Evolutionary conservation across 2,113 vertebrate genomes (phyloP), one percentile per base, ranked within the genome.

Genomic region (Triplophysa dalaica): DNA sequence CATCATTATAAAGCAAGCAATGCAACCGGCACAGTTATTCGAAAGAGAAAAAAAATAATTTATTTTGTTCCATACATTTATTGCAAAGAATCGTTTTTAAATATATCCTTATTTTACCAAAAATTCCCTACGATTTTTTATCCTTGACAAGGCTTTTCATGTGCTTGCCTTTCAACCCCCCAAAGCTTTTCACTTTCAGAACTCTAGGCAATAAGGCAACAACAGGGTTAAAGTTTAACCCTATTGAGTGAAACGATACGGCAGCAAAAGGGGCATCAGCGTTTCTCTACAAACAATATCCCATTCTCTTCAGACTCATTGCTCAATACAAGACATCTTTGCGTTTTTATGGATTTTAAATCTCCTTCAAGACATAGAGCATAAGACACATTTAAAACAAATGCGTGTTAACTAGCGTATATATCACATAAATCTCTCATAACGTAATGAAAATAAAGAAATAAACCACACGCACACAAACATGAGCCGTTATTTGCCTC

Each of bases 151-250:
- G 41, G 17, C 16, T 73, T 48, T 12, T 77, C 24, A 50, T 24
- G n/a, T 62, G 56, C 14, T 58, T 17, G 58, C 24, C 38, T 38
- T 7, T 21, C 70, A 54, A 50, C 0, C 52, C 70, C 67, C 77
- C 76, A 10, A 52, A 45, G 33, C 78, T 77, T 90, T 87, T 89
- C 87, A 89, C 85, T 91, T 91, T 85, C 69, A 72, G 83, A 88
- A 81, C 76, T 81, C 62, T 65, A 68, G 84, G 83, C 88, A 88
- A 86, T 84, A 89, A 90, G 88, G 86, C 69, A 85, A 91, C 91
- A 92, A 90, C 87, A 89, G 85, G 94, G 98, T 99, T 99, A 99
- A 99, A 96, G 89, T 96, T 89, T 99, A 99, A 99, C 86, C 89
- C 85, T 91, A 94, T 91, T 90, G 92, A 96, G 94, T 93, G 86